These are phyloP conservation scores for Ooceraea biroi DNA, from an alignment of 1,140 invertebrate genomes.

Conservation along the genomic window DNA sequence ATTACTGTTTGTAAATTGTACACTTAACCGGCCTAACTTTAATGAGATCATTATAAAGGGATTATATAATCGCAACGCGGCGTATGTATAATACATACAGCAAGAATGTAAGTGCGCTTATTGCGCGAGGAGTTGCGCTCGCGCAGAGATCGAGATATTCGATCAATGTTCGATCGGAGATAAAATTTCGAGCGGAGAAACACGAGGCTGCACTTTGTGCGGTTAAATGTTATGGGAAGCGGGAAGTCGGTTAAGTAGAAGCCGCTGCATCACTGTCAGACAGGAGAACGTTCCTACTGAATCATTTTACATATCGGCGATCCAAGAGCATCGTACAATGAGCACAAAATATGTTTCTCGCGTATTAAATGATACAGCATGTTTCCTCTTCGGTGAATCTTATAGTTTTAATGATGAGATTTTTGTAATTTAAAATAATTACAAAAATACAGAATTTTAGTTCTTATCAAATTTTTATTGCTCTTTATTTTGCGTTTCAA, in stretches of 20 bases:
- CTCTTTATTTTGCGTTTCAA: too few species aligned
- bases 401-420: not conserved
- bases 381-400: not conserved
- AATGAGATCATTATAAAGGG: conserved; percentile 71
- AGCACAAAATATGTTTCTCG: conserved; percentile 42
- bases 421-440: not conserved
- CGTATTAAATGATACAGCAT: conserved; percentile 9
- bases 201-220: conserved; percentile 52
- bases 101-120: not conserved
- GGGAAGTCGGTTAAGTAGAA: conserved; percentile 56
- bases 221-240: conserved; percentile 59
- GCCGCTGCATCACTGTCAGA: conserved; percentile 56
- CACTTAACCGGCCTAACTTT: conserved; percentile 66
- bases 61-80: conserved; percentile 65
- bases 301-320: conserved; percentile 48
- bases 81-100: conserved; percentile 1
- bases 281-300: conserved; percentile 50
- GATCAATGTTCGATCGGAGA: conserved; percentile 45
- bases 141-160: conserved; percentile 38
- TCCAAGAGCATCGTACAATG: conserved; percentile 27
- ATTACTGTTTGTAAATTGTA: conserved; percentile 72
- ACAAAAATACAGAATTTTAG: not conserved
- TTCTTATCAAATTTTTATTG: not conserved
- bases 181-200: conserved; percentile 51
- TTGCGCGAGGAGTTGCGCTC: not conserved